Conservation (phyloP, 1,140 invertebrate genomes). For the Cherax destructor region DNA sequence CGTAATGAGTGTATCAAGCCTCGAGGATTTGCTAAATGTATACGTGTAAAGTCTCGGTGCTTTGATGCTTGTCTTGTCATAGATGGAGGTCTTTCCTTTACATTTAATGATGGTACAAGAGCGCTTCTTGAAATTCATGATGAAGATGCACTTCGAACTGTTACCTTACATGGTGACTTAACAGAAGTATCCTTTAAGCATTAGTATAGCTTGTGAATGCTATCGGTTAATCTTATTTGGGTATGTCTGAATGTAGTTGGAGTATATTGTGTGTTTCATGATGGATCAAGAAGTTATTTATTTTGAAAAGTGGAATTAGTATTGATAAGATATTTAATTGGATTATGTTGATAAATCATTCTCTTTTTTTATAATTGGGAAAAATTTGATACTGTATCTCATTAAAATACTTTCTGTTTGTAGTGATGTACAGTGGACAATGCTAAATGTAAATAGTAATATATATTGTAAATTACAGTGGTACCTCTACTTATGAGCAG, state of each 20-base stretch:
- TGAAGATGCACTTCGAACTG: constrained; percentile 91
- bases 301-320: background rate
- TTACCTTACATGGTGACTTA: constrained; percentile 78
- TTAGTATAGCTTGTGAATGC: constrained; percentile 1
- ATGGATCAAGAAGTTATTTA: background rate
- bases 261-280: background rate
- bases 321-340: background rate
- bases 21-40: constrained; percentile 82
- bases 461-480: too few relatives aligned
- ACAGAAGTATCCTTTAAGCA: constrained; percentile 64
- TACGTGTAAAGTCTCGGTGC: constrained; percentile 91
- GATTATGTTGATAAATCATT: background rate
- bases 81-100: constrained; percentile 96
- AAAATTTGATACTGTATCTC: background rate
- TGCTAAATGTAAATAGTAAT: too few relatives aligned
- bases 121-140: constrained; percentile 89
- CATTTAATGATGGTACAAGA: constrained; percentile 95
- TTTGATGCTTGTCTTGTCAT: constrained; percentile 95
- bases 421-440: background rate
- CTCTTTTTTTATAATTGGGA: background rate
- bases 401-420: background rate
- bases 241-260: too few relatives aligned
- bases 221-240: background rate
- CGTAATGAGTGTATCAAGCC: constrained; percentile 77
- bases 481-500: too few relatives aligned